phyloP scores from a whole-genome alignment of 2,888 invertebrate genomes.

The Eristalis intricaria region DNA sequence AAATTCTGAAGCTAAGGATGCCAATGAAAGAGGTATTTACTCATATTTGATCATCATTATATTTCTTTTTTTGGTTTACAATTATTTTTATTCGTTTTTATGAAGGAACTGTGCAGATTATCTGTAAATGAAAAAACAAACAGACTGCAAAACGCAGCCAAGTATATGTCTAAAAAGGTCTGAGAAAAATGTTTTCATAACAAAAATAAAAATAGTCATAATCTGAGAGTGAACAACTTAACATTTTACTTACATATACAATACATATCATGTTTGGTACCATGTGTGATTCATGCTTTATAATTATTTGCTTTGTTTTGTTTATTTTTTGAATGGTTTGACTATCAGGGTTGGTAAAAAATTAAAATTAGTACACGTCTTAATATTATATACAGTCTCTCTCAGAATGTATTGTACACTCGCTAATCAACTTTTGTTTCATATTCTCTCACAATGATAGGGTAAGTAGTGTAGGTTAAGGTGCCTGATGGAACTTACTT shows the following conservation, averaged over 20 bases:
- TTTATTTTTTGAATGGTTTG: not conserved
- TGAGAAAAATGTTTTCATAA: slow-evolving; percentile 63
- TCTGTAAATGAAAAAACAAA: slow-evolving; percentile 83
- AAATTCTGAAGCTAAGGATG: slow-evolving; percentile 95
- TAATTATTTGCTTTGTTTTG: not conserved
- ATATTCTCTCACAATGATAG: too few species aligned
- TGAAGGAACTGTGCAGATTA: slow-evolving; percentile 77
- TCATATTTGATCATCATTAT: slow-evolving; percentile 10
- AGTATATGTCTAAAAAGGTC: slow-evolving; percentile 86
- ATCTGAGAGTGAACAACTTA: not conserved
- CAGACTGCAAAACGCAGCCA: slow-evolving; percentile 85
- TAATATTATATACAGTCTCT: not conserved
- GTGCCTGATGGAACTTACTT: too few species aligned
- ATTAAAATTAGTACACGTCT: not conserved
- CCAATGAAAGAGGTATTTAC: slow-evolving; percentile 92
- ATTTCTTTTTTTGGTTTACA: slow-evolving; percentile 43
- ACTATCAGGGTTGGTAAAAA: not conserved
- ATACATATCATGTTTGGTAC: not conserved
- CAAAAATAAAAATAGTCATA: not conserved
- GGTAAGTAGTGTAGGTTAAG: too few species aligned
- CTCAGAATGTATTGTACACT: not conserved
- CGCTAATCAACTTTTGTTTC: too few species aligned
- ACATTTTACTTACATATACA: not conserved
- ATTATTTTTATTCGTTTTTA: slow-evolving; percentile 79
- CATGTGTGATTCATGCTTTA: not conserved